phyloP scores from a whole-genome alignment of 2,888 invertebrate genomes.

The Mycalesis mineus region DNA sequence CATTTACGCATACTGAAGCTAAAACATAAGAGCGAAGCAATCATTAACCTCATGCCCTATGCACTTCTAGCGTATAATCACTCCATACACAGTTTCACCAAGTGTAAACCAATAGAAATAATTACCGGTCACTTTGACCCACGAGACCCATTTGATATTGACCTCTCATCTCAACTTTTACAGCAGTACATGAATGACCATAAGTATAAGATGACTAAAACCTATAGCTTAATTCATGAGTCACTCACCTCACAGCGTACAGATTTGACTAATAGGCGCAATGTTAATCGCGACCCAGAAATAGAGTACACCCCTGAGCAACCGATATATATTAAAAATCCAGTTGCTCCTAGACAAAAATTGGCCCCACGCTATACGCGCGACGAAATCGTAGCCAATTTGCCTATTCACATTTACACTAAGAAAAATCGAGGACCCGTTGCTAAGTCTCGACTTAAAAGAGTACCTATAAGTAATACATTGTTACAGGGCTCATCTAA shows the following conservation, averaged over 20 bases:
- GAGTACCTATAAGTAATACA: too few relatives aligned
- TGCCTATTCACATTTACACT: constrained; percentile 8
- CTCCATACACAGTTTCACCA: constrained; percentile 17
- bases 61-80: constrained; percentile 32
- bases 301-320: too few relatives aligned
- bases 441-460: too few relatives aligned
- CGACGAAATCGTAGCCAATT: neutral
- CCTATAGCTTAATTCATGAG: too few relatives aligned
- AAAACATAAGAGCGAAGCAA: constrained; percentile 19
- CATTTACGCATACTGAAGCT: constrained; percentile 28
- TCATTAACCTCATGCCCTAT: constrained; percentile 23
- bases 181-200: constrained; percentile 23
- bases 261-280: too few relatives aligned
- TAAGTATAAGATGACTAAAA: too few relatives aligned
- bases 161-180: constrained; percentile 15
- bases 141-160: constrained; percentile 20
- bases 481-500: too few relatives aligned
- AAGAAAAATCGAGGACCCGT: neutral
- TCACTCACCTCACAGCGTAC: too few relatives aligned
- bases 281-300: too few relatives aligned
- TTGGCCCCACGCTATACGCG: constrained; percentile 13
- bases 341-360: constrained; percentile 6
- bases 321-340: too few relatives aligned
- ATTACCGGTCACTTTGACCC: constrained; percentile 32
- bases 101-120: constrained; percentile 31